These are phyloP conservation scores for Athrips mouffetella DNA, from an alignment of 2,888 invertebrate genomes.

Conservation along the genomic window DNA sequence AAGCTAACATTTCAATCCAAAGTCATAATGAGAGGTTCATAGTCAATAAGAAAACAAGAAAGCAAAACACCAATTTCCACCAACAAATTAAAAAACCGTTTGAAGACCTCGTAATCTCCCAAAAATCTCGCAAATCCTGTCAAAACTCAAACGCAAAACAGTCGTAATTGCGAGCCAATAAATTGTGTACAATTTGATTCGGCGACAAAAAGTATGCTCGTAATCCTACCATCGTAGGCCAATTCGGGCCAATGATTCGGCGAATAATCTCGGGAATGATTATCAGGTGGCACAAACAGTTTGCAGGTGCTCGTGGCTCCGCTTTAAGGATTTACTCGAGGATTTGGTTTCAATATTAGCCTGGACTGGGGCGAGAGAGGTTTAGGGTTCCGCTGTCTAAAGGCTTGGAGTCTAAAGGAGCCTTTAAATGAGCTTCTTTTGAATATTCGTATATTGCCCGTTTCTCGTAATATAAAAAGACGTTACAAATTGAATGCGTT, in stretches of 20 bases:
- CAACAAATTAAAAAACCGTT: background rate
- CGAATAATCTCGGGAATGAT: slow-evolving; percentile 70
- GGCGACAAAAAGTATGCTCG: slow-evolving; percentile 39
- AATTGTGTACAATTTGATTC: slow-evolving; percentile 45
- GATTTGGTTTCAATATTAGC: slow-evolving; percentile 80
- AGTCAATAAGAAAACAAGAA: too few relatives aligned
- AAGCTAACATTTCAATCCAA: too few relatives aligned
- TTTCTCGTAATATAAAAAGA: too few relatives aligned
- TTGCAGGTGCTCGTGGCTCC: slow-evolving; percentile 76
- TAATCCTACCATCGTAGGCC: too few relatives aligned
- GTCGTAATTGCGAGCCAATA: slow-evolving; percentile 39
- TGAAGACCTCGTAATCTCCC: slow-evolving; percentile 7
- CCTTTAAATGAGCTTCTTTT: background rate
- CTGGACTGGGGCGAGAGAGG: slow-evolving; percentile 56
- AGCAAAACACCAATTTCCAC: too few relatives aligned
- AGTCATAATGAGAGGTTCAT: too few relatives aligned
- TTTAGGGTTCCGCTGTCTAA: slow-evolving; percentile 29
- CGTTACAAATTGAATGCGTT: too few relatives aligned
- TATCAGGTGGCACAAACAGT: slow-evolving; percentile 64
- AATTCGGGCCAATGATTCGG: slow-evolving; percentile 2
- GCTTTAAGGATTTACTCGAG: slow-evolving; percentile 78
- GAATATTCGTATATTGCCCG: too few relatives aligned
- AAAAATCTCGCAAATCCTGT: slow-evolving; percentile 34
- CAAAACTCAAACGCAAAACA: slow-evolving; percentile 44
- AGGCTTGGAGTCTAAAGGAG: background rate